Evolutionary conservation across 2,113 vertebrate species (phyloP).

Genomic region (Forbesichthys agassizii): DNA sequence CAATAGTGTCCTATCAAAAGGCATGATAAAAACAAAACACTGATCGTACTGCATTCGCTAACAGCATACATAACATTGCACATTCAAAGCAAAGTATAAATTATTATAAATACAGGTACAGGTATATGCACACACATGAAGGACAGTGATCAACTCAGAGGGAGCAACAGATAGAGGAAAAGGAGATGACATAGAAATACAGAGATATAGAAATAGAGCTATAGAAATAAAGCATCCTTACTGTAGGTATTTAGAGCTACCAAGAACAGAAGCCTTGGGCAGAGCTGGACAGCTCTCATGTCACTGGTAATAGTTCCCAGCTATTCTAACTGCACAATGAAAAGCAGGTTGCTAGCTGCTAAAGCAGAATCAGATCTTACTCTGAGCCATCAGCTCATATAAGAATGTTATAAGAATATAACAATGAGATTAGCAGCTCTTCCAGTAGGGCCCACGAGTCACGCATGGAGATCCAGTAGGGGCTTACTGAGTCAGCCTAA

Average conservation of each 20-base stretch:
- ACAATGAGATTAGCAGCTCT: constrained; percentile 70
- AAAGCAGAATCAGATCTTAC: constrained; percentile 73
- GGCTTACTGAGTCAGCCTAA: constrained; percentile 22
- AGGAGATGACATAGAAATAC: neutral
- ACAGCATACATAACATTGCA: no score
- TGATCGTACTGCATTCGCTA: no score
- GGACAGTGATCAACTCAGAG: neutral
- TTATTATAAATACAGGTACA: neutral
- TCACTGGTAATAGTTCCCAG: constrained; percentile 48
- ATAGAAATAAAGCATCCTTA: constrained; percentile 64
- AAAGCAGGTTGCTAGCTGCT: constrained; percentile 77
- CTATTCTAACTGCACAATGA: constrained; percentile 62
- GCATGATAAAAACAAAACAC: no score
- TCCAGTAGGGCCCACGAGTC: constrained; percentile 38
- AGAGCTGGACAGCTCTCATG: constrained; percentile 75
- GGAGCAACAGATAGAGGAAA: neutral
- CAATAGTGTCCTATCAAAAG: no score
- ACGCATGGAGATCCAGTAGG: constrained; percentile 3
- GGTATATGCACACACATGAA: neutral
- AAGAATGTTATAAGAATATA: no score
- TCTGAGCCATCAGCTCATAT: constrained; percentile 73
- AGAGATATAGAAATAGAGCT: neutral
- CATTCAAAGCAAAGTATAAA: no score
- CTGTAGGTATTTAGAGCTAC: constrained; percentile 72
- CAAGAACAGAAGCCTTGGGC: constrained; percentile 64